Percentiles rank a stretch among this genome's conserved stretches.
phyloP scores from a whole-genome alignment of 2,888 invertebrate species.

The Baronia brevicornis region DNA sequence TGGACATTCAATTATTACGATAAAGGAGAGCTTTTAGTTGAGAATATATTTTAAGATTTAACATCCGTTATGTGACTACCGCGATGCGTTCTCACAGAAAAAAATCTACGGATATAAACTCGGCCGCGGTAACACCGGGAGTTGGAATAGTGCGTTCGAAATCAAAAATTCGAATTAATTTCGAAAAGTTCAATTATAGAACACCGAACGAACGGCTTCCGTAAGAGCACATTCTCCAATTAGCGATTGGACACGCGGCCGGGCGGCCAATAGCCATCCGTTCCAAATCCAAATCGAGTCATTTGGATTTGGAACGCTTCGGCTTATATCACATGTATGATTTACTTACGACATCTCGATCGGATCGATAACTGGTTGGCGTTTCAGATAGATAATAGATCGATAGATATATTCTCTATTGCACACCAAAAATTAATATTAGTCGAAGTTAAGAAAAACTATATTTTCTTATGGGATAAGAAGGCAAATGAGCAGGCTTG shows the following conservation, averaged over 20 bases:
- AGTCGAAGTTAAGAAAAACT: too few relatives aligned
- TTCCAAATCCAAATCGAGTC: conserved; percentile 60
- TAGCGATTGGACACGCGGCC: conserved; percentile 72
- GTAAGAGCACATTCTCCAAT: conserved; percentile 68
- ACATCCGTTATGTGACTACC: conserved; percentile 24
- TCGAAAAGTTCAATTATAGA: conserved; percentile 68
- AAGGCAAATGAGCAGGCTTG: too few relatives aligned
- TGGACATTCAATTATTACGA: conserved; percentile 6
- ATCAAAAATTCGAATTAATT: conserved; percentile 62
- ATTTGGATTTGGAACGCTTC: conserved; percentile 70
- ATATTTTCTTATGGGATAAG: too few relatives aligned
- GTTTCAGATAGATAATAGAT: too few relatives aligned
- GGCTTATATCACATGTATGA: conserved; percentile 25
- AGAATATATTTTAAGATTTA: conserved; percentile 5
- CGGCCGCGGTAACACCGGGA: conserved; percentile 35
- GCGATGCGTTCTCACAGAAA: conserved; percentile 24
- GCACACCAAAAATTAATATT: too few relatives aligned
- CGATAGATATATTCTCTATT: too few relatives aligned
- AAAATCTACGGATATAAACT: conserved; percentile 16
- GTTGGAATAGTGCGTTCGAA: conserved; percentile 53
- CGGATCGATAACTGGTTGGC: conserved; percentile 27
- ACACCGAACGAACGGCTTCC: conserved; percentile 68
- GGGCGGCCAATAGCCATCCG: conserved; percentile 50
- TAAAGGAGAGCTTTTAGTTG: conserved; percentile 15
- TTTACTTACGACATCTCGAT: conserved; percentile 29